Base-by-base conservation (phyloP, 2,797 vertebrate genomes). In the Aulostomus chinensis region DNA sequence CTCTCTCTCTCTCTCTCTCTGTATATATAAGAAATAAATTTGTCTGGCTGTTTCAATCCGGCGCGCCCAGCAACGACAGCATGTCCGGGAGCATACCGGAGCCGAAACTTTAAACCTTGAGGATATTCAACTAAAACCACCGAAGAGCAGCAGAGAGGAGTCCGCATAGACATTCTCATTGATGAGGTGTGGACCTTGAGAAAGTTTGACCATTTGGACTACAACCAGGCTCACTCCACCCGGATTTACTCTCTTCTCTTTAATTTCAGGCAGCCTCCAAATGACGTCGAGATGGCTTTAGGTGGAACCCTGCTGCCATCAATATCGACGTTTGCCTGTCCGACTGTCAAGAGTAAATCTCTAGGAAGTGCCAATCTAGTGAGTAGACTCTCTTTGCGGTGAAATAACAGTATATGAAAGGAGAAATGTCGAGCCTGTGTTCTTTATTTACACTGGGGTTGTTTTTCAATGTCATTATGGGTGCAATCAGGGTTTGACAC, bases 231-330 rank as follows among this genome's bases (percentile, higher is more conserved):
- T 17, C 41, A 3, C 21, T 24, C 46, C 41, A 18, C 34, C 9
- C 20, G 85, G 80, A 83, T 79, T 81, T 77, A 64, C 50, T 60
- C 9, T 65, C 71, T 60, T 79, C 36, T 78, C 18, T 71, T 58
- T 54, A 11, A 47, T 79, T 80, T 49, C 89, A 96, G 95, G 94
- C 94, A 95, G 89, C 94, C 94, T 85, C 90, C 92, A 81, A 94
- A 93, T 89, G 96, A 96, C 84, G 92, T 93, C 79, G 95, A 97
- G 85, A 98, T 98, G 96, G 95, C 96, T 74, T 91, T 98, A 90
- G 93, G 94, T 79, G 92, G 94, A 67, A 94, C 96, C 4, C 92
- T 97, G 52, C 89, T 98, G 70, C 96, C 96, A 15, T 95, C 96
- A 58, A 96, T 98, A 82, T 92, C 95, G 81, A 96, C 94, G 68